phyloP scores from a whole-genome alignment of 2,797 vertebrate genomes.

The Toxotes lorentzi region DNA sequence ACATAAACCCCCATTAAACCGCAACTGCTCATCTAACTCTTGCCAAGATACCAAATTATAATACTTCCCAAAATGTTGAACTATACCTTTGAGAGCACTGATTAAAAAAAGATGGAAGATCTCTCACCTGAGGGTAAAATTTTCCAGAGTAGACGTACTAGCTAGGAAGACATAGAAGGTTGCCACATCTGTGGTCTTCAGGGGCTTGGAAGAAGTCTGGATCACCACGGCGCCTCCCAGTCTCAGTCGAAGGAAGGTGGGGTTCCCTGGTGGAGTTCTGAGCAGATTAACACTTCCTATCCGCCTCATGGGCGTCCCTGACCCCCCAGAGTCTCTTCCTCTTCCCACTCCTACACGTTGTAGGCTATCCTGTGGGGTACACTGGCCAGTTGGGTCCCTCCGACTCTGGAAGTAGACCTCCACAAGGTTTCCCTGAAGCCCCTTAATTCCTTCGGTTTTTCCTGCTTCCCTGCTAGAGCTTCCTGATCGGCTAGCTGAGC shows the following conservation, averaged over 20 bases:
- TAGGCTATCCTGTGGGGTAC: conserved; percentile 83
- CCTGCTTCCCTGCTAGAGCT: conserved; percentile 85
- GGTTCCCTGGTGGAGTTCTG: conserved; percentile 81
- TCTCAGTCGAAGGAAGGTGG: conserved; percentile 87
- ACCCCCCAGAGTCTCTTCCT: conserved; percentile 60
- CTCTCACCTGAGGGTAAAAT: conserved; percentile 92
- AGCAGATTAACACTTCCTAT: conserved; percentile 92
- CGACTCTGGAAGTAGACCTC: conserved; percentile 92
- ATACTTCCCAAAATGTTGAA: neutral
- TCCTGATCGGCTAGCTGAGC: conserved; percentile 77
- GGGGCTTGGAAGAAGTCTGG: conserved; percentile 87
- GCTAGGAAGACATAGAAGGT: conserved; percentile 92
- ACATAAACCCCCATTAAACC: neutral
- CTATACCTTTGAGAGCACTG: neutral
- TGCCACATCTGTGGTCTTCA: conserved; percentile 87
- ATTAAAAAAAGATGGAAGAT: neutral
- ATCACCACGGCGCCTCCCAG: conserved; percentile 90
- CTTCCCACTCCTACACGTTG: conserved; percentile 74
- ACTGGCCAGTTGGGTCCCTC: conserved; percentile 82
- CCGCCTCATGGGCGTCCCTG: conserved; percentile 89
- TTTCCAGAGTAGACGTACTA: conserved; percentile 87
- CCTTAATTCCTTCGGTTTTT: conserved; percentile 60
- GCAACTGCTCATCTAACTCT: neutral
- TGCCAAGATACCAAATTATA: neutral
- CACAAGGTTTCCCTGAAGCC: conserved; percentile 86